These are phyloP conservation scores for Hippasteria phrygiana DNA, from an alignment of 53 echinoderm and acorn worm genomes.

Conservation along the genomic window DNA sequence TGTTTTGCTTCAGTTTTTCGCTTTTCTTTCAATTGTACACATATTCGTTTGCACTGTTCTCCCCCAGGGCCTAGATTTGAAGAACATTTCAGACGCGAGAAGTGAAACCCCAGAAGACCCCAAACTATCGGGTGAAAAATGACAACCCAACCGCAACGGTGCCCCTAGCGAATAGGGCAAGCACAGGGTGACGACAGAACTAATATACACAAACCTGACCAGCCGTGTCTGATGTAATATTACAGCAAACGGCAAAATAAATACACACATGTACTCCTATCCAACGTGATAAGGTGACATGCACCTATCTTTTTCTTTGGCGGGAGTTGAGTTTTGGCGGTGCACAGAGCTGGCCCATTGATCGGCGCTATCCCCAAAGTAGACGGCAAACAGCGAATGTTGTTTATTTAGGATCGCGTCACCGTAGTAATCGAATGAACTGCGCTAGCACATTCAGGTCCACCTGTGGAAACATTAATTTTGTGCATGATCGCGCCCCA, in stretches of 20 bases:
- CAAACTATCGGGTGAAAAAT: no score
- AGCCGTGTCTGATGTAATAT: not conserved
- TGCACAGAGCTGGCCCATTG: not conserved
- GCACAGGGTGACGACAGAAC: no score
- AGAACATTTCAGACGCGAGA: no score
- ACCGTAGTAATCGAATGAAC: slow-evolving; percentile 39
- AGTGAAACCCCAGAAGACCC: no score
- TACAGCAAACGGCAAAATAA: not conserved
- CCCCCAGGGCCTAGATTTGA: no score
- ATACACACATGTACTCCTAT: not conserved
- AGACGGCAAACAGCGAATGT: slow-evolving; percentile 5
- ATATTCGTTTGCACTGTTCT: no score
- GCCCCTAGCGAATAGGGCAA: no score
- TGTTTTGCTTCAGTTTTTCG: no score
- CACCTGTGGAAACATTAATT: slow-evolving; percentile 67
- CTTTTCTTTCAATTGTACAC: no score
- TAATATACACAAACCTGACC: not conserved
- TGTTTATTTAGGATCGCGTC: slow-evolving; percentile 26
- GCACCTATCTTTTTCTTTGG: not conserved
- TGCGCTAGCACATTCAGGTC: not conserved
- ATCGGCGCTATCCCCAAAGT: not conserved
- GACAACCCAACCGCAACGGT: not conserved
- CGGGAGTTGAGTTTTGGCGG: not conserved
- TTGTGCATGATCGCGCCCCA: slow-evolving; percentile 31
- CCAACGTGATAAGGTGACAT: not conserved